Evolutionary conservation across 2,888 invertebrate species (phyloP).

Genomic region (Volucella bombylans): DNA sequence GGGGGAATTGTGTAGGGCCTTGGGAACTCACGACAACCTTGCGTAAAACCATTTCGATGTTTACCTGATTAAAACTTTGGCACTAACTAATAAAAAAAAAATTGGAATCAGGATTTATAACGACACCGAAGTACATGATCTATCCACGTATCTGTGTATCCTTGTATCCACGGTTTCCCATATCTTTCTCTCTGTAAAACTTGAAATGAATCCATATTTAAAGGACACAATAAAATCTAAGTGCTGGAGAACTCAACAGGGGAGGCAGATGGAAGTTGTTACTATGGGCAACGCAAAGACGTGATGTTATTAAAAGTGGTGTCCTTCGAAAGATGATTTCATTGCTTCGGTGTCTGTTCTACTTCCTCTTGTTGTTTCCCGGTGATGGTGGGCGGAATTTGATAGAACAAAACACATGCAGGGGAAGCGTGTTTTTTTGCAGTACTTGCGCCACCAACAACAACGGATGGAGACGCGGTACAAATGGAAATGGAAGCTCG

Average conservation of each 20-base stretch:
- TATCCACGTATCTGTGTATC: too few relatives aligned
- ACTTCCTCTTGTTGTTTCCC: neutral
- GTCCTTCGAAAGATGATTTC: slow-evolving; percentile 51
- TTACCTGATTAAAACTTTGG: too few relatives aligned
- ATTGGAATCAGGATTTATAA: too few relatives aligned
- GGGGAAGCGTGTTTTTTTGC: slow-evolving; percentile 15
- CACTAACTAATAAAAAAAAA: too few relatives aligned
- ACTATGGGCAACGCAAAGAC: slow-evolving; percentile 1
- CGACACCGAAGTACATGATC: too few relatives aligned
- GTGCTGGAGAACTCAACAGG: neutral
- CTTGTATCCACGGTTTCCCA: too few relatives aligned
- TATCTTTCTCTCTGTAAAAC: too few relatives aligned
- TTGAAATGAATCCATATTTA: slow-evolving; percentile 7
- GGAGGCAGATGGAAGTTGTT: neutral
- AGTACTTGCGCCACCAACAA: slow-evolving; percentile 8
- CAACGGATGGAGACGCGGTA: slow-evolving; percentile 20
- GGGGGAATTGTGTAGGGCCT: too few relatives aligned
- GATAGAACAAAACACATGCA: neutral
- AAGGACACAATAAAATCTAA: slow-evolving; percentile 1
- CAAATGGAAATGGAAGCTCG: slow-evolving; percentile 33
- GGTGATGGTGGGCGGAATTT: neutral
- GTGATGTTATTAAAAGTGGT: slow-evolving; percentile 48
- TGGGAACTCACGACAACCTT: too few relatives aligned
- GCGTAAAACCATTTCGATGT: too few relatives aligned
- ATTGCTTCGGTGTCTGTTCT: slow-evolving; percentile 17